These are phyloP conservation scores for Pardosa pseudoannulata DNA, from an alignment of 2,888 invertebrate species.

Conservation along the genomic window DNA sequence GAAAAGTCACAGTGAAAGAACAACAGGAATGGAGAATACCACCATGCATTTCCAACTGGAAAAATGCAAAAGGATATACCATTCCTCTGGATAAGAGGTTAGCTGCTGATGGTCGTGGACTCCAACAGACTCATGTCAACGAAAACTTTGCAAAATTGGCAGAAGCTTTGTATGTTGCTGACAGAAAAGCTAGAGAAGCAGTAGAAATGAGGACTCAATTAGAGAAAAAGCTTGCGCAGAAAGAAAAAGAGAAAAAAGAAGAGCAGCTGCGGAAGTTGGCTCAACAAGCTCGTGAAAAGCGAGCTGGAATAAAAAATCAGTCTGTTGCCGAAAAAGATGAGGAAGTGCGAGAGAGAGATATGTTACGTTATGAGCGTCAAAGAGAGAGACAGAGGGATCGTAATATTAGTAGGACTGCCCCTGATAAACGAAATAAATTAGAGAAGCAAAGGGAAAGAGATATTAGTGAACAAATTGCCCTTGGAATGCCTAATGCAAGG, in stretches of 20 bases:
- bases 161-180: conserved; percentile 98
- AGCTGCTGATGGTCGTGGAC: conserved; percentile 97
- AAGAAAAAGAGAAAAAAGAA: conserved; percentile 98
- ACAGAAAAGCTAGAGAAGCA: conserved; percentile 96
- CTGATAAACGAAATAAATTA: conserved; percentile 91
- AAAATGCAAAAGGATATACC: conserved; percentile 97
- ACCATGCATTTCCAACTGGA: conserved; percentile 99
- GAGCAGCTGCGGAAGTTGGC: conserved; percentile 94
- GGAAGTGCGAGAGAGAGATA: conserved; percentile 88
- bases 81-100: conserved; percentile 98
- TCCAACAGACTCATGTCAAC: conserved; percentile 98
- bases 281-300: conserved; percentile 95
- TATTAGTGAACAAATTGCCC: conserved; percentile 98
- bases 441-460: conserved; percentile 95
- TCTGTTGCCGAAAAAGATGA: conserved; percentile 75
- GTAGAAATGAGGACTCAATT: conserved; percentile 97
- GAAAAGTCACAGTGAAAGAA: conserved; percentile 98
- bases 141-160: conserved; percentile 99
- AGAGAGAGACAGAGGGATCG: conserved; percentile 94
- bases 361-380: conserved; percentile 90
- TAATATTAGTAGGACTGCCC: conserved; percentile 94
- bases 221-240: conserved; percentile 96
- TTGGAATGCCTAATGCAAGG: conserved; percentile 92
- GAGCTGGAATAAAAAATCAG: conserved; percentile 86
- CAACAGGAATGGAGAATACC: conserved; percentile 99